phyloP scores from a whole-genome alignment of 2,888 invertebrate genomes.

The Drosophila melanosoma region DNA sequence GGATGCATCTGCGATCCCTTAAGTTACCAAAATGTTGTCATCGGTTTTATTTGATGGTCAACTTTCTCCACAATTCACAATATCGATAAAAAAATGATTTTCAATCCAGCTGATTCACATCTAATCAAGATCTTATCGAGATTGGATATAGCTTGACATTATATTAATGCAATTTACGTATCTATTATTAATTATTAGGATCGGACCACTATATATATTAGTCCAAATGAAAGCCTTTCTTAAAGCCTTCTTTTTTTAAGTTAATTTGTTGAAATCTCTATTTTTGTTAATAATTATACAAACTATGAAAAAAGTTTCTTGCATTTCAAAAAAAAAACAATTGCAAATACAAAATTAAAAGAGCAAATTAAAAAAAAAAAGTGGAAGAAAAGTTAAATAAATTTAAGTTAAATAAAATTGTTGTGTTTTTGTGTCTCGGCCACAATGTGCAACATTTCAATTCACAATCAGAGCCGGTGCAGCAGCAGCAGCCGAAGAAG shows the following conservation, averaged over 20 bases:
- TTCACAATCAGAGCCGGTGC: slow-evolving; percentile 54
- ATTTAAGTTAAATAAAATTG: background rate
- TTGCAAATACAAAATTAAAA: background rate
- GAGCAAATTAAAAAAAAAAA: background rate
- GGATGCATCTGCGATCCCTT: background rate
- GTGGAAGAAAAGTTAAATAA: background rate
- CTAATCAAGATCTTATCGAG: background rate
- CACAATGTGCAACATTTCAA: slow-evolving; percentile 42
- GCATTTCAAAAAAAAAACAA: background rate
- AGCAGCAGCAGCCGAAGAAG: background rate
- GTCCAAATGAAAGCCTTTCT: background rate
- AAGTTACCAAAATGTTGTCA: background rate
- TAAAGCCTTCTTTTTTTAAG: background rate
- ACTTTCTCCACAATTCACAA: background rate
- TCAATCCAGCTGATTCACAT: background rate
- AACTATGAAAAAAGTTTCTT: background rate
- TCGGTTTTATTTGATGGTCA: background rate
- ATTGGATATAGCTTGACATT: background rate
- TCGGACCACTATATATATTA: background rate
- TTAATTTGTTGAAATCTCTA: background rate
- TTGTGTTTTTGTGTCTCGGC: background rate
- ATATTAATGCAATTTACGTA: background rate
- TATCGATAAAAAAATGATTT: background rate
- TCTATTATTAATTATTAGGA: background rate
- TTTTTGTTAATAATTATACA: background rate